Evolutionary conservation across 2,888 invertebrate genomes (phyloP).

Genomic region (Oligia strigilis): DNA sequence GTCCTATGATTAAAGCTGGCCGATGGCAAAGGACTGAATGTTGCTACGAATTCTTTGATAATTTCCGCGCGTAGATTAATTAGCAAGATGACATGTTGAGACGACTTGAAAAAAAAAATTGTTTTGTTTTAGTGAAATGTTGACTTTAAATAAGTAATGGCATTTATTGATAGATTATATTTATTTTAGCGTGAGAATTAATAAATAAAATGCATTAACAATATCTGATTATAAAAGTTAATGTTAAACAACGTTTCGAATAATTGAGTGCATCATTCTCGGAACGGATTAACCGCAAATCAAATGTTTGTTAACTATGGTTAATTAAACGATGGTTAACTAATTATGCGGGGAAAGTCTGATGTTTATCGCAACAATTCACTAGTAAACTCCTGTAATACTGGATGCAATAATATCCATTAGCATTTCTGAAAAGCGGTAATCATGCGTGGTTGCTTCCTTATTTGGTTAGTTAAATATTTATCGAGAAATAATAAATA

Average conservation of each 20-base stretch:
- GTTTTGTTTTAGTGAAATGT: too few species aligned
- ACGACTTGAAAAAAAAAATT: too few species aligned
- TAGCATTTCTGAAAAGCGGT: background rate
- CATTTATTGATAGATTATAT: too few species aligned
- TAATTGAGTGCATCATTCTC: background rate
- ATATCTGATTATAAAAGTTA: background rate
- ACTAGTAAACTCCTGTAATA: background rate
- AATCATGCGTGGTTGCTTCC: background rate
- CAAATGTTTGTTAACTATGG: background rate
- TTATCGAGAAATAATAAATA: background rate
- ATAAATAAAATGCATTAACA: background rate
- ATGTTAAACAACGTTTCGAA: background rate
- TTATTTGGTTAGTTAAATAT: background rate
- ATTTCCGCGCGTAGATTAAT: too few species aligned
- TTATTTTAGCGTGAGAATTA: background rate
- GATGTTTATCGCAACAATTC: slow-evolving; percentile 7
- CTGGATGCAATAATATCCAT: background rate
- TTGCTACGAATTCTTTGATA: too few species aligned
- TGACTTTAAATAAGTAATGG: too few species aligned
- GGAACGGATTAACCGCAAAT: background rate
- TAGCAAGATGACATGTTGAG: too few species aligned
- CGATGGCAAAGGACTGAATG: too few species aligned
- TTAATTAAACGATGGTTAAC: background rate
- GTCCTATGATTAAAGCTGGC: too few species aligned
- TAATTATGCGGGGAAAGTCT: background rate